Evolutionary conservation across 2,888 invertebrate genomes (phyloP).

Genomic region (Lysandra coridon): DNA sequence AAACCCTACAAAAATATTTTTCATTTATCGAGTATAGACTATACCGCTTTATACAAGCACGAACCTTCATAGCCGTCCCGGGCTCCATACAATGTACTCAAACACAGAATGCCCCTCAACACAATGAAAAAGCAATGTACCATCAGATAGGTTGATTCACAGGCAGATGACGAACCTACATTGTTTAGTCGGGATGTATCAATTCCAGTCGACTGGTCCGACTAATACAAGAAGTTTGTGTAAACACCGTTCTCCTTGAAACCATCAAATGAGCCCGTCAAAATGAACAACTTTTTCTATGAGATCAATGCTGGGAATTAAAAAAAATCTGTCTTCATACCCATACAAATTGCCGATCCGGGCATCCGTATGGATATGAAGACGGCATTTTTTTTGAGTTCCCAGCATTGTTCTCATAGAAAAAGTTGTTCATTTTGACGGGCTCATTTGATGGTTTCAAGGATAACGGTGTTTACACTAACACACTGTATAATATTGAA

Average conservation of each 20-base stretch:
- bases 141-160: slow-evolving; percentile 38
- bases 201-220: neutral
- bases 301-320: too few relatives aligned
- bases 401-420: too few relatives aligned
- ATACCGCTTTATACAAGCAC: slow-evolving; percentile 26
- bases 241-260: too few relatives aligned
- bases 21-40: slow-evolving; percentile 26
- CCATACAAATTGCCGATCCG: too few relatives aligned
- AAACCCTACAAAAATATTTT: slow-evolving; percentile 32
- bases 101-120: slow-evolving; percentile 55
- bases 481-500: slow-evolving; percentile 43
- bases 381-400: too few relatives aligned
- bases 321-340: too few relatives aligned
- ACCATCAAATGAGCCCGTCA: too few relatives aligned
- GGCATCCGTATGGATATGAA: too few relatives aligned
- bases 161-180: neutral
- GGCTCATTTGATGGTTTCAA: too few relatives aligned
- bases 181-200: neutral
- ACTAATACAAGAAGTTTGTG: slow-evolving; percentile 32
- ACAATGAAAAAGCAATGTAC: slow-evolving; percentile 59
- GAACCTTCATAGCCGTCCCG: neutral
- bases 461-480: too few relatives aligned
- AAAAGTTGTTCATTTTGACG: too few relatives aligned
- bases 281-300: too few relatives aligned
- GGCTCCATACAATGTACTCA: neutral